phyloP scores from a whole-genome alignment of 1,140 invertebrate species.

The Gryllus bimaculatus region DNA sequence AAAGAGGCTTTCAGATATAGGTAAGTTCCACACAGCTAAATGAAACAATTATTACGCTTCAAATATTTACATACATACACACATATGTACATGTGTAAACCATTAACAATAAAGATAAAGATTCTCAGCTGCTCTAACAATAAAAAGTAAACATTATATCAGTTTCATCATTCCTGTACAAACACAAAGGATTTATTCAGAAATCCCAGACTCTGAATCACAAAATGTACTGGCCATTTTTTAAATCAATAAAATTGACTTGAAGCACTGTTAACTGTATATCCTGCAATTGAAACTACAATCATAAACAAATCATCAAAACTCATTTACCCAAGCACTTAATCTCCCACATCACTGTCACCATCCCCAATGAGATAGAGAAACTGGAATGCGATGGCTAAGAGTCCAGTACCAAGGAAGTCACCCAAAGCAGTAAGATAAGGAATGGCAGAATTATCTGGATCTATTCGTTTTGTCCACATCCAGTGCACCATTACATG shows the following conservation, averaged over 20 bases:
- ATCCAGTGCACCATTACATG: conserved; percentile 82
- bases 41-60: neutral
- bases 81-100: neutral
- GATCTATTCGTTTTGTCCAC: conserved; percentile 85
- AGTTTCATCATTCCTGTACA: neutral
- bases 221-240: neutral
- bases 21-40: neutral
- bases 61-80: neutral
- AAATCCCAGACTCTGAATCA: neutral
- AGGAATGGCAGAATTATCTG: conserved; percentile 95
- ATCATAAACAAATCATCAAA: neutral
- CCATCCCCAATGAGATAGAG: conserved; percentile 54
- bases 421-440: conserved; percentile 92
- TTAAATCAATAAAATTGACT: neutral
- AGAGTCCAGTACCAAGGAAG: conserved; percentile 76
- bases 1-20: neutral
- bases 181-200: neutral
- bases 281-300: neutral
- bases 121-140: neutral
- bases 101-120: neutral
- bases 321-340: neutral
- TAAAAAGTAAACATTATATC: neutral
- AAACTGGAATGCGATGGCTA: conserved; percentile 75
- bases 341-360: conserved; percentile 37
- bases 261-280: neutral